These are phyloP conservation scores for Enteromius viviparus DNA, from an alignment of 2,797 vertebrate genomes.

Conservation along the genomic window DNA sequence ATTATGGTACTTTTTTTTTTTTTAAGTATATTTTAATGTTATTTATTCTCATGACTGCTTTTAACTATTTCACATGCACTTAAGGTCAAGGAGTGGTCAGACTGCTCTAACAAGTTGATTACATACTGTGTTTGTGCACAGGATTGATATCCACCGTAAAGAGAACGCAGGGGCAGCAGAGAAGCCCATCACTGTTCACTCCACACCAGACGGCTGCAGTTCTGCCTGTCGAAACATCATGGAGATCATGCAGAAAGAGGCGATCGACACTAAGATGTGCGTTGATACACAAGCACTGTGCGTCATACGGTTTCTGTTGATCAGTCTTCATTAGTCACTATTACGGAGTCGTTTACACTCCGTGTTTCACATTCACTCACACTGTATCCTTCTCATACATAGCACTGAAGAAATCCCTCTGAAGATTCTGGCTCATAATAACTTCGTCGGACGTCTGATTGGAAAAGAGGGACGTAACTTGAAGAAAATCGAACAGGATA, in stretches of 20 bases:
- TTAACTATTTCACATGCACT: not conserved
- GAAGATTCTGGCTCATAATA: slow-evolving; percentile 98
- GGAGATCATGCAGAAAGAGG: slow-evolving; percentile 99
- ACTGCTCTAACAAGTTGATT: not conserved
- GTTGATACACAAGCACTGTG: not conserved
- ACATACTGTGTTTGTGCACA: slow-evolving; percentile 59
- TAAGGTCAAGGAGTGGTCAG: not conserved
- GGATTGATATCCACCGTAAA: slow-evolving; percentile 98
- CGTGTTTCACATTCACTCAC: not conserved
- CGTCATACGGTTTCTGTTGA: not conserved
- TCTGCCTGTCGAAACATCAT: slow-evolving; percentile 94
- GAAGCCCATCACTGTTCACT: slow-evolving; percentile 98
- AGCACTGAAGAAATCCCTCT: slow-evolving; percentile 97
- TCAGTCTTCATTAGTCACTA: not conserved
- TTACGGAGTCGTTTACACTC: not conserved
- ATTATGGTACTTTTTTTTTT: no score
- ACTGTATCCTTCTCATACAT: slow-evolving; percentile 54
- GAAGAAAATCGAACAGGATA: slow-evolving; percentile 98
- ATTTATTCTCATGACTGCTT: not conserved
- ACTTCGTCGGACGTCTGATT: slow-evolving; percentile 96
- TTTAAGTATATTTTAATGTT: not conserved
- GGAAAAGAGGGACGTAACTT: slow-evolving; percentile 98
- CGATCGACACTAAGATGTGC: slow-evolving; percentile 96
- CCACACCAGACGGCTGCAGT: slow-evolving; percentile 95
- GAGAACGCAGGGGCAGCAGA: slow-evolving; percentile 97